Evolutionary conservation across 2,888 invertebrate species (phyloP).

Genomic region (Erebia palarica): DNA sequence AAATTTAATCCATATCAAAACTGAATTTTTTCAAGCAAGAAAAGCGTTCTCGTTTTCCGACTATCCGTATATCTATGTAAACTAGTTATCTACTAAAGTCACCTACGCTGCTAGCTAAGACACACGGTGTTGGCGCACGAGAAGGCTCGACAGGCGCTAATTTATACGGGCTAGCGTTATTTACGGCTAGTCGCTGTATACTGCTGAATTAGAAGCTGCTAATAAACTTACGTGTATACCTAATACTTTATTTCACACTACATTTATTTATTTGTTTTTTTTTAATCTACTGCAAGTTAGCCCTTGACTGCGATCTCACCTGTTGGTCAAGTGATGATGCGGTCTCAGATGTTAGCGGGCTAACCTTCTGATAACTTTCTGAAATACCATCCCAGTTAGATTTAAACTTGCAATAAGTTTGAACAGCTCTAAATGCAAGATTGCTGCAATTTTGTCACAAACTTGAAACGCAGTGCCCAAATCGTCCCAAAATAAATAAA

Average conservation of each 20-base stretch:
- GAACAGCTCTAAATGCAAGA: no score
- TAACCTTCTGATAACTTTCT: no score
- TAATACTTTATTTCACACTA: slow-evolving; percentile 2
- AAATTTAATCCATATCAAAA: neutral
- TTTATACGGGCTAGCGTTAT: slow-evolving; percentile 54
- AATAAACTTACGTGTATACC: neutral
- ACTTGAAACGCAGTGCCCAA: no score
- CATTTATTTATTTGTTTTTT: neutral
- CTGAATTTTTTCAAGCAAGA: neutral
- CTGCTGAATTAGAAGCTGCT: slow-evolving; percentile 16
- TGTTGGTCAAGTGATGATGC: no score
- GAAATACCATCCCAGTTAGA: no score
- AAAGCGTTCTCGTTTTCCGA: neutral
- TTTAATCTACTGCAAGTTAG: no score
- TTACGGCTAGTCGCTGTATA: slow-evolving; percentile 47
- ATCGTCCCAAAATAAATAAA: no score
- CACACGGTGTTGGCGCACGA: slow-evolving; percentile 42
- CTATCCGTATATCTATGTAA: neutral
- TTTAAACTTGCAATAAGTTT: no score
- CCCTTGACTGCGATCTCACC: no score
- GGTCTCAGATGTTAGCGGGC: no score
- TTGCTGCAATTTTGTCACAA: no score
- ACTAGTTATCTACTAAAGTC: neutral
- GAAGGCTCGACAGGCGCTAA: slow-evolving; percentile 55
- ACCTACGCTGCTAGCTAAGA: slow-evolving; percentile 32